These are phyloP conservation scores for Fragum fragum DNA, from an alignment of 2,888 invertebrate genomes.

Conservation along the genomic window DNA sequence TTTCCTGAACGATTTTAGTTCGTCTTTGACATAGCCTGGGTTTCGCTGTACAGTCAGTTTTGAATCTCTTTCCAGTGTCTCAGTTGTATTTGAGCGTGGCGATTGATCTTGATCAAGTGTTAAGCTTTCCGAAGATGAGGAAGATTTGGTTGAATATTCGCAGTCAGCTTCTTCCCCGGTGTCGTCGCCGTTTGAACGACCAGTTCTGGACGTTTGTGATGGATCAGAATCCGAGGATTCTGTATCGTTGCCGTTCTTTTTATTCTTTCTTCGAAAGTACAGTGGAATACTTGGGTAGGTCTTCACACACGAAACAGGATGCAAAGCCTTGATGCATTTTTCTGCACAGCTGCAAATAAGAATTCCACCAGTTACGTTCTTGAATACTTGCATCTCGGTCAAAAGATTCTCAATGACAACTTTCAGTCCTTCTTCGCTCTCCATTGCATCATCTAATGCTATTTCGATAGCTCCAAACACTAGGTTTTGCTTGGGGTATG, in stretches of 20 bases:
- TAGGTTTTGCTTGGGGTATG: background rate
- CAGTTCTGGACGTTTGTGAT: background rate
- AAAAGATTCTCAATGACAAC: conserved; percentile 7
- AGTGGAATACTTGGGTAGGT: conserved; percentile 32
- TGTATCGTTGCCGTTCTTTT: background rate
- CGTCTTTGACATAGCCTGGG: background rate
- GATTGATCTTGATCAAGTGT: background rate
- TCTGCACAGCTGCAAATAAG: conserved; percentile 44
- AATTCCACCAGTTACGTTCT: conserved; percentile 1
- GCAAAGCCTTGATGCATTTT: conserved; percentile 45
- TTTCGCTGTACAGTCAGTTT: background rate
- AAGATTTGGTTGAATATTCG: background rate
- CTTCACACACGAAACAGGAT: conserved; percentile 50
- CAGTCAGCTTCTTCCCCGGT: background rate
- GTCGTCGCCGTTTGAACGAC: background rate
- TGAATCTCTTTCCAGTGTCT: background rate
- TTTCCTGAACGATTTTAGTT: background rate
- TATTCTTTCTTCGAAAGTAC: conserved; percentile 17
- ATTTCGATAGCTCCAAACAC: conserved; percentile 36
- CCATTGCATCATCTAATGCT: conserved; percentile 24
- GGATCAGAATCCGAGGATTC: background rate
- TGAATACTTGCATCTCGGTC: conserved; percentile 5
- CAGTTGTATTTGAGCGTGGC: background rate
- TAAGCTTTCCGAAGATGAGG: background rate
- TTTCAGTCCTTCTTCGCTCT: background rate